phyloP scores from a whole-genome alignment of 1,140 invertebrate species.

The Drosophila prosaltans region DNA sequence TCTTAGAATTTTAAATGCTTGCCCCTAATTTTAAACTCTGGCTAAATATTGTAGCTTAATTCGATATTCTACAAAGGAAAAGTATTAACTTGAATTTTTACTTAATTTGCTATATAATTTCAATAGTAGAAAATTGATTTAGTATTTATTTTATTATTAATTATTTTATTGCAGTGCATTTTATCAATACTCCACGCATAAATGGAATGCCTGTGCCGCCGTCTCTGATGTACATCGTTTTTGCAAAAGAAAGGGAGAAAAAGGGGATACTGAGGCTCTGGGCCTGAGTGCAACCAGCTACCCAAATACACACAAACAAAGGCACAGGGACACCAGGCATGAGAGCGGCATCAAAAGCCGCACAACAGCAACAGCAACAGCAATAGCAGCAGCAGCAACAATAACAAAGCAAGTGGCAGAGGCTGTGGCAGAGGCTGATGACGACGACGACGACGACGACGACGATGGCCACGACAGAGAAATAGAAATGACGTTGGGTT shows the following conservation, averaged over 20 bases:
- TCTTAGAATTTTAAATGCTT: no score
- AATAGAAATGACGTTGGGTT: conserved; percentile 58
- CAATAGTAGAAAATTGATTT: no score
- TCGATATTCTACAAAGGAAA: no score
- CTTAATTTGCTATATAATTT: no score
- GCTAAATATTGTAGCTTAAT: no score
- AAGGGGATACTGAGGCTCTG: conserved; percentile 14
- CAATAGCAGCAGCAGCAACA: conserved; percentile 54
- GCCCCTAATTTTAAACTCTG: no score
- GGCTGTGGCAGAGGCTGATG: conserved; percentile 20
- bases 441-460: conserved; percentile 48
- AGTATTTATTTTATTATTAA: background rate
- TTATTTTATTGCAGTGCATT: conserved; percentile 36
- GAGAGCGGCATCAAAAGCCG: conserved; percentile 52
- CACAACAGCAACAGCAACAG: conserved; percentile 53
- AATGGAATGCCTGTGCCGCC: conserved; percentile 54
- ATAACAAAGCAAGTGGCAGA: conserved; percentile 23
- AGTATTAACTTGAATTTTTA: no score
- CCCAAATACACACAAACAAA: conserved; percentile 33
- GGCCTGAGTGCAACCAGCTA: conserved; percentile 35
- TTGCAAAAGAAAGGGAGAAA: conserved; percentile 13
- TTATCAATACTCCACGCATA: conserved; percentile 63
- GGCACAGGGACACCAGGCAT: conserved; percentile 26
- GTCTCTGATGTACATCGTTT: conserved; percentile 38
- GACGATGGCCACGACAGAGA: conserved; percentile 52